Evolutionary conservation across 2,113 vertebrate species (phyloP), one percentile per base, ranked within the genome.

Genomic region (Sinocyclocheilus rhinocerous): DNA sequence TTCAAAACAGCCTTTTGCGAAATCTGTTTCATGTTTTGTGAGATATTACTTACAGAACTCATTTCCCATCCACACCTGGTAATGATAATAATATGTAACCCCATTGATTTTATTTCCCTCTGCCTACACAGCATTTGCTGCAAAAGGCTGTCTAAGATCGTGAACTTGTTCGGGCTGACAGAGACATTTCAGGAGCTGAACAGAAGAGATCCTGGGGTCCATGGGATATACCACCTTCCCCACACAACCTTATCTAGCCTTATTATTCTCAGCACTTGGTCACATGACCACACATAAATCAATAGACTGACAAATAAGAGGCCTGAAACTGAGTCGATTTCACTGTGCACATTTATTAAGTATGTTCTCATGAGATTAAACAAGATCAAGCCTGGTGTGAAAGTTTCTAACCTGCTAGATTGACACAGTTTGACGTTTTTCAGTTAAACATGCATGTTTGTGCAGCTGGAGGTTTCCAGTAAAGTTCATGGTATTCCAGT

Each of bases 381-480:
- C n/a, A 48, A 8, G 39, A 84, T 76, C 20, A 50, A 79, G 67
- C 11, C 39, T 4, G 39, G n/a, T 61, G 26, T 61, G 55, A 73
- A 88, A 48, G 59, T 65, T 48, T 77, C 33, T 20, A 65, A 63
- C 70, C 81, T 69, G 63, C 59, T 24, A 61, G n/a, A 63, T n/a
- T 70, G 76, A 84, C 81, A 75, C 67, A 55, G 69, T 85, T 42
- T 85, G 79, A 85, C 55, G 45, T 77, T 85, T 50, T 85, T 48
- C 55, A 48, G 57, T 50, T 57, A 65, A 75, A 76, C 45, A 84
- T 20, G 45, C 61, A 65, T 88, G 82, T 84, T 90, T 88, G 50
- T 67, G 75, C 87, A 90, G 84, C 82, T 88, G 89, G 75, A 65
- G 36, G 20, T 75, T 82, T 83, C 72, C 63, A 83, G 89, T 36